Percentiles rank a stretch among this genome's conserved stretches.
Conservation (phyloP, 2,113 vertebrate genomes). For the Vimba vimba region DNA sequence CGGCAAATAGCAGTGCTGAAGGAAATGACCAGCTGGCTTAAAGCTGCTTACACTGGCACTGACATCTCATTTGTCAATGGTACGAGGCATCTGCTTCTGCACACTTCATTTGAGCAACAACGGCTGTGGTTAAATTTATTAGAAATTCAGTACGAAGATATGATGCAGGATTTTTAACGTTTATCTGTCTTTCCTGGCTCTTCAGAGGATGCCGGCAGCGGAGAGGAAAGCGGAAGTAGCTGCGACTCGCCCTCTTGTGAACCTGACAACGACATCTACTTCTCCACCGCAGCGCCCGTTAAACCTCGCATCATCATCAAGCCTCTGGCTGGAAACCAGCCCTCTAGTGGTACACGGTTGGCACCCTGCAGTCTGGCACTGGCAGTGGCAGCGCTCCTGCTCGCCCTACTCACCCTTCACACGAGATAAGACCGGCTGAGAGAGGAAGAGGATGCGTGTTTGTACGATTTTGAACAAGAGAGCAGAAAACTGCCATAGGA, state of each 20-base stretch:
- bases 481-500: conserved; percentile 29
- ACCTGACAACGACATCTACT: conserved; percentile 78
- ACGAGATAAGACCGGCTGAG: conserved; percentile 69
- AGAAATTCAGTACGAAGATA: background rate
- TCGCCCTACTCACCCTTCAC: conserved; percentile 67
- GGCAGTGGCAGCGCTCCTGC: conserved; percentile 64
- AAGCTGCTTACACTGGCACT: conserved; percentile 89
- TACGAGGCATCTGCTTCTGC: conserved; percentile 66
- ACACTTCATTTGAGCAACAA: background rate
- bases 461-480: conserved; percentile 48
- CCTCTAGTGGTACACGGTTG: conserved; percentile 48
- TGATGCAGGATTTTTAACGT: background rate
- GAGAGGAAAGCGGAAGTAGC: conserved; percentile 91
- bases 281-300: conserved; percentile 75
- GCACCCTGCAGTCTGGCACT: conserved; percentile 61
- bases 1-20: conserved; percentile 89
- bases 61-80: conserved; percentile 87
- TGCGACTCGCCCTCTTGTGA: conserved; percentile 83
- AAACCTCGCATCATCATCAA: conserved; percentile 48
- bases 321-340: conserved; percentile 15
- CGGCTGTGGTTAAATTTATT: background rate
- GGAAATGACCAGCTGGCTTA: conserved; percentile 92
- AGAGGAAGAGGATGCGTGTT: conserved; percentile 47
- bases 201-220: conserved; percentile 84
- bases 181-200: background rate